A percentile compares a stretch with the other conserved stretches of the same genome.
Conservation (phyloP, 2,888 invertebrate species). For the Eristalinus aeneus region DNA sequence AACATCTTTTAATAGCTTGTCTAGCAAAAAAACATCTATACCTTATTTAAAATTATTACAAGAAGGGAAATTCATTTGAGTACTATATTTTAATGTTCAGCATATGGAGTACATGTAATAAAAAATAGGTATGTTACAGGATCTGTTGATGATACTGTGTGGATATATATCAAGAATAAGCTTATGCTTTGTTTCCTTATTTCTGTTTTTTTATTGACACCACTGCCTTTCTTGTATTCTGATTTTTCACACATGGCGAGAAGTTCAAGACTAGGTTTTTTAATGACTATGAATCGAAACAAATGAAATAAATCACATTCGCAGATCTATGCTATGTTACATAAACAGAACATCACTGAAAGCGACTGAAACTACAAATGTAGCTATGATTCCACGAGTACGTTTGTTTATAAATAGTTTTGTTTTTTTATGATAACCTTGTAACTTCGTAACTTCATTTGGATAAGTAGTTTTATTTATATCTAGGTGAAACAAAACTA, state of each 20-base stretch:
- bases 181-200: not conserved
- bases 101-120: no score
- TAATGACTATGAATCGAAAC: not conserved
- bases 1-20: no score
- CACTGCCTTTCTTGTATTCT: not conserved
- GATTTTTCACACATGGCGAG: not conserved
- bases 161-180: not conserved
- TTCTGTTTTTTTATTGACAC: not conserved
- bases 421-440: no score
- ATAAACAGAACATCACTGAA: conserved; percentile 8
- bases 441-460: no score
- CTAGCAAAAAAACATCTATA: no score
- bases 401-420: no score
- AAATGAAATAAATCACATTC: not conserved
- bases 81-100: no score
- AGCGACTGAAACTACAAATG: conserved; percentile 6
- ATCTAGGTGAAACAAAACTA: no score
- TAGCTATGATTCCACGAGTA: not conserved
- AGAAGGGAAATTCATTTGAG: no score
- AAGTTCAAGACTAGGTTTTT: not conserved
- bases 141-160: no score
- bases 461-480: conserved; percentile 2
- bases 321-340: not conserved
- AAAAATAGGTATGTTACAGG: no score
- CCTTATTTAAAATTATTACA: no score